These are phyloP conservation scores for Eulemur macaco DNA, from an alignment of 2,113 vertebrate species.

Conservation along the genomic window DNA sequence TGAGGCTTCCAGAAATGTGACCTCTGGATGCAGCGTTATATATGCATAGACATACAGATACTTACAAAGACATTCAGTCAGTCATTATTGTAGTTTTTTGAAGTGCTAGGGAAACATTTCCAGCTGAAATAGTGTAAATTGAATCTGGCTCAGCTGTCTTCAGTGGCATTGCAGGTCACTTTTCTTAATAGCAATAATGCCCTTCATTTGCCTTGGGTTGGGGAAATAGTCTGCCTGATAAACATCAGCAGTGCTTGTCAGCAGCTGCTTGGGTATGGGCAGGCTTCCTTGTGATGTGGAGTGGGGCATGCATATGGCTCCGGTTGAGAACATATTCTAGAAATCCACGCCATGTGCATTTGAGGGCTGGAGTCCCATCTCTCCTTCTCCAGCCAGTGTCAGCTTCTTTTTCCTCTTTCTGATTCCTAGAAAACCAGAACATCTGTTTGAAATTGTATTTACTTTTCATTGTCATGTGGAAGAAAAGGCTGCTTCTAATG, in stretches of 20 bases:
- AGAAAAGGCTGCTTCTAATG: constrained; percentile 69
- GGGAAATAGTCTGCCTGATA: not conserved
- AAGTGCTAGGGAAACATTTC: constrained; percentile 2
- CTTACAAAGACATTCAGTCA: not conserved
- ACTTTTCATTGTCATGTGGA: constrained; percentile 63
- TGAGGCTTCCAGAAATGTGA: not conserved
- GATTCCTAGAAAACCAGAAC: constrained; percentile 49
- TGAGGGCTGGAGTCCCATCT: not conserved
- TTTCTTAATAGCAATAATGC: constrained; percentile 16
- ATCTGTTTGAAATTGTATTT: constrained; percentile 69
- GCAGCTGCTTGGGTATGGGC: not conserved
- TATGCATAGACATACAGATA: not conserved
- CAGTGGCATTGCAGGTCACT: not conserved
- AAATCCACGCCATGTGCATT: not conserved
- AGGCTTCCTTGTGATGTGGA: not conserved
- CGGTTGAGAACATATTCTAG: not conserved
- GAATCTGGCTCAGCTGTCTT: constrained; percentile 23
- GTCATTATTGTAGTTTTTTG: not conserved
- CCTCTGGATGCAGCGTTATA: not conserved
- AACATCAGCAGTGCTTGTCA: not conserved
- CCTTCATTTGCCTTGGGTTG: not conserved
- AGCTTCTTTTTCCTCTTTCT: constrained; percentile 34
- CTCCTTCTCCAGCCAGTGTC: not conserved
- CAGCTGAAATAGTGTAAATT: constrained; percentile 21
- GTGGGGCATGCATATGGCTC: not conserved